Evolutionary conservation across 2,113 vertebrate genomes (phyloP), one percentile per base, ranked within the genome.

Genomic region (Nothobranchius kuhntae): DNA sequence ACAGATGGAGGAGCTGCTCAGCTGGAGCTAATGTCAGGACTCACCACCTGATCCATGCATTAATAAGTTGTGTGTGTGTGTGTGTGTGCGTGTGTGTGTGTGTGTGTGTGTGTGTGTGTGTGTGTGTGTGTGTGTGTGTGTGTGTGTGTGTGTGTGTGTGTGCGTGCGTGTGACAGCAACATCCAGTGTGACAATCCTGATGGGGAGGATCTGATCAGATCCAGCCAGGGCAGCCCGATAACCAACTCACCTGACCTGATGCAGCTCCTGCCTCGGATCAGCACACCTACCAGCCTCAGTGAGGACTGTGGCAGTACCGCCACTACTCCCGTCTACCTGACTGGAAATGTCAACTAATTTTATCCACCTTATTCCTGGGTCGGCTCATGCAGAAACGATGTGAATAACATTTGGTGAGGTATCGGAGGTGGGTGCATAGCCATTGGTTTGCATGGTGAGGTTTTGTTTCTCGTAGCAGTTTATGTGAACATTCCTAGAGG

Each of bases 211-310:
- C 4, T 74, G 58, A 57, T 92, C 7, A 2, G 65, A 13, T 94
- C 92, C 53, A 93, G 92, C 53, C 91, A 92, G 71, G 86, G 84
- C 53, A 92, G 92, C 75, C 87, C 86, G 3, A 21, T 82, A 13
- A 65, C 58, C 45, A 42, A 26, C 61, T 70, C 69, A 9, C 12
- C 46, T 7, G n/a, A 36, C 51, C 60, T 67, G 26, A 55, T 65
- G 59, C 77, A 63, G 44, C 77, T 57, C 11, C 52, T 58, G 13
- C 44, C 24, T 66, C 59, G 51, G 5, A 48, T 4, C 2, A 40
- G 56, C 2, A 7, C 40, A 9, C 40, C 7, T 3, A 17, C 60
- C 1, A 1, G 30, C 45, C 62, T 17, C 6, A 0, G 12, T 13
- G 68, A 9, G 13, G 35, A 48, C 30, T 38, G 30, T n/a, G 24